Conservation (phyloP, 92 coral and sea anemone species). For the Porites rus region DNA sequence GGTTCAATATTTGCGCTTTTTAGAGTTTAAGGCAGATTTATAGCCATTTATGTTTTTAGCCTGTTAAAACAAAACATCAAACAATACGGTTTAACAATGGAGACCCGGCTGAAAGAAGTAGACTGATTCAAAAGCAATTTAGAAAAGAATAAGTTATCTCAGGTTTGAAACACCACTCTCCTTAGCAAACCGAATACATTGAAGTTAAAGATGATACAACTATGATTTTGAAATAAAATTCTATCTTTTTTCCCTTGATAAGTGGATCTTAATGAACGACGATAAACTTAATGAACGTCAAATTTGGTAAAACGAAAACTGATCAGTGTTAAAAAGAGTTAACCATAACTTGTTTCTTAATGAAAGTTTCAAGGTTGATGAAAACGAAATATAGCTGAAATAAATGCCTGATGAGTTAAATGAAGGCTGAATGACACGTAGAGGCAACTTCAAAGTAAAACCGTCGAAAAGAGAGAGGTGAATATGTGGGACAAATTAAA, state of each 20-base stretch:
- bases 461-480: slow-evolving; percentile 1
- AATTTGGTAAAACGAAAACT: not conserved
- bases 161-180: not conserved
- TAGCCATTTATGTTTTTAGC: slow-evolving; percentile 37
- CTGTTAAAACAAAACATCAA: slow-evolving; percentile 28
- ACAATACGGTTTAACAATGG: slow-evolving; percentile 15
- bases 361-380: not conserved
- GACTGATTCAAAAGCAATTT: not conserved
- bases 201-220: no score
- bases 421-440: not conserved
- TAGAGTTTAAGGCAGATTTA: slow-evolving; percentile 7
- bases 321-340: no score
- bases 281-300: not conserved
- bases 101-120: slow-evolving; percentile 21
- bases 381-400: not conserved
- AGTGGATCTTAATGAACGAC: not conserved
- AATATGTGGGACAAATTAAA: slow-evolving; percentile 5
- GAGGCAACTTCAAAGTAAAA: slow-evolving; percentile 18
- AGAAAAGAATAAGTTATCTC: not conserved
- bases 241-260: no score
- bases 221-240: no score
- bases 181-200: not conserved
- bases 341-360: no score
- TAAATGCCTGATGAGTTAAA: no score
- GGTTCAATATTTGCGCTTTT: slow-evolving; percentile 12